These are phyloP conservation scores for Drosophila limbata DNA, from an alignment of 2,888 invertebrate genomes.

Conservation along the genomic window DNA sequence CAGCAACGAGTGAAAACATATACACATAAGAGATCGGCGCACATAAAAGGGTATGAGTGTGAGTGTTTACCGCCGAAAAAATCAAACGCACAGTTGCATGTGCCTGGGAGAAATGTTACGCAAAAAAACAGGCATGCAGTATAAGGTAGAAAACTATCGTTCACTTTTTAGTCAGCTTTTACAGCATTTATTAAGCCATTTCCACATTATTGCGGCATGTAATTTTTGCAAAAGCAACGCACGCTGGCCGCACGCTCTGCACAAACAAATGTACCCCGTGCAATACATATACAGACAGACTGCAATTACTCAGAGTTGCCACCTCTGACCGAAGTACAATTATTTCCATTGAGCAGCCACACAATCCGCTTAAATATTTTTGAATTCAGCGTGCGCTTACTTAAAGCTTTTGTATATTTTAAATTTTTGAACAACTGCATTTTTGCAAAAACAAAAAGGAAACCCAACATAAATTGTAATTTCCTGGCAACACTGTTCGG, in stretches of 20 bases:
- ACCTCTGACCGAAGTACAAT: conserved; percentile 37
- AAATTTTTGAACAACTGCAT: background rate
- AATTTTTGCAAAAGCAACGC: conserved; percentile 62
- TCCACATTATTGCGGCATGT: conserved; percentile 42
- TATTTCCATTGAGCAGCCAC: conserved; percentile 24
- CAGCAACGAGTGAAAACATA: conserved; percentile 64
- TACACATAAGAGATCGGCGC: conserved; percentile 59
- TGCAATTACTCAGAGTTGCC: conserved; percentile 80
- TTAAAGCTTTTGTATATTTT: background rate
- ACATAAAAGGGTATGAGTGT: conserved; percentile 71
- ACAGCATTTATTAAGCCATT: conserved; percentile 32
- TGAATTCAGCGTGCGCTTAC: background rate
- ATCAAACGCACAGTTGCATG: conserved; percentile 81
- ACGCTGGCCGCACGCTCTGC: conserved; percentile 70
- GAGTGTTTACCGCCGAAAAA: conserved; percentile 81
- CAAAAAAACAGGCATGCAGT: conserved; percentile 58
- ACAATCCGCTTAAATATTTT: background rate
- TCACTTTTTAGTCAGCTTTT: conserved; percentile 40
- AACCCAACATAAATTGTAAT: conserved; percentile 23
- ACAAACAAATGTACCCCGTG: conserved; percentile 77
- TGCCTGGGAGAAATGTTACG: conserved; percentile 72
- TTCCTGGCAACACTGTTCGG: conserved; percentile 52
- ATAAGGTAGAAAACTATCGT: conserved; percentile 23
- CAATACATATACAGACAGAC: conserved; percentile 76
- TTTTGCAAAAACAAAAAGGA: conserved; percentile 3